Percentiles rank a stretch among this genome's conserved stretches.
Conservation (phyloP, 2,888 invertebrate species). For the Palloptera scutellata region DNA sequence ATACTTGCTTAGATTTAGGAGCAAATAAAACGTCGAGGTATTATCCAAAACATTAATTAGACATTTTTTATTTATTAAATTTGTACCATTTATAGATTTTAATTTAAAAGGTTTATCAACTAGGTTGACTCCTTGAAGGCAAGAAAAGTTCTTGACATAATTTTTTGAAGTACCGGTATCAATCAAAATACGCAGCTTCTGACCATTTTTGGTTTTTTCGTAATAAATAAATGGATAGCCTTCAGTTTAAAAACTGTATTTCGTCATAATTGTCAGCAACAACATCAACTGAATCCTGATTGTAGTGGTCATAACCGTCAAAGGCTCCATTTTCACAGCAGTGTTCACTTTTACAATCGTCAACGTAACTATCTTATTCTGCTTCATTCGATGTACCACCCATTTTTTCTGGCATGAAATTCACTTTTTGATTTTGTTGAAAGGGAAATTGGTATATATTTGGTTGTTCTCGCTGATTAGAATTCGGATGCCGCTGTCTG, state of each 20-base stretch:
- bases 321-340: background rate
- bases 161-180: slow-evolving; percentile 6
- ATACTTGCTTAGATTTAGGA: slow-evolving; percentile 5
- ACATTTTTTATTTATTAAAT: slow-evolving; percentile 13
- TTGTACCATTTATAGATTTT: slow-evolving; percentile 1
- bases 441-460: background rate
- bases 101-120: slow-evolving; percentile 6
- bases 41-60: background rate
- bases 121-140: background rate
- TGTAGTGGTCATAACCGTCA: background rate
- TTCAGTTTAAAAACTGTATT: background rate
- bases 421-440: slow-evolving; percentile 9
- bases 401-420: slow-evolving; percentile 12
- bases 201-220: slow-evolving; percentile 8
- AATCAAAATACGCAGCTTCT: slow-evolving; percentile 7
- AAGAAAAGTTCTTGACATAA: background rate
- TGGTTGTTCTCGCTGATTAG: slow-evolving; percentile 8
- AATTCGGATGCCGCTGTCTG: background rate
- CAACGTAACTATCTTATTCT: background rate
- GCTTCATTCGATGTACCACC: background rate
- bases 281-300: background rate
- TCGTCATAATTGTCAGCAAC: background rate
- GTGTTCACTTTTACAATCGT: background rate
- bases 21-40: slow-evolving; percentile 15
- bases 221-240: too few relatives aligned